These are phyloP conservation scores for Takifugu bimaculatus DNA, from an alignment of 2,113 vertebrate genomes.

Conservation along the genomic window DNA sequence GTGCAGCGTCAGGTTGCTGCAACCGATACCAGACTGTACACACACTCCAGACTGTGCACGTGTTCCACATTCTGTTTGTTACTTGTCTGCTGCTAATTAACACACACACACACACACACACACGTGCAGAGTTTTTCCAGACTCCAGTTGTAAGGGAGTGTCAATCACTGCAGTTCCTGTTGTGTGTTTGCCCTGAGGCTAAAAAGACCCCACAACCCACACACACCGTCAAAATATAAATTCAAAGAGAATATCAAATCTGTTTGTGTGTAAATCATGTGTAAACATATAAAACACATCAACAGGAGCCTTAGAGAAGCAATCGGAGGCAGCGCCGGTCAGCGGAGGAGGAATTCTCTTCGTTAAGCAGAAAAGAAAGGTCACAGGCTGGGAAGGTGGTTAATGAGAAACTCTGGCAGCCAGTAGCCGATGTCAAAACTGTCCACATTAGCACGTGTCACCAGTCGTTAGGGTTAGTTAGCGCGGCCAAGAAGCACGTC, in stretches of 20 bases:
- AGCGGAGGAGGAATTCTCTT: slow-evolving; percentile 25
- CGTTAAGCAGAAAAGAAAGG: slow-evolving; percentile 48
- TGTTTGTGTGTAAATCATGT: neutral
- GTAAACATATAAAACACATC: slow-evolving; percentile 8
- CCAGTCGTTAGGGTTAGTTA: neutral
- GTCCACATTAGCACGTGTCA: slow-evolving; percentile 21
- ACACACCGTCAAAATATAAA: slow-evolving; percentile 2
- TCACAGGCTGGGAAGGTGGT: slow-evolving; percentile 35
- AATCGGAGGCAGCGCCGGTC: slow-evolving; percentile 11
- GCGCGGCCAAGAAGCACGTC: neutral
- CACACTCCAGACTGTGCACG: neutral
- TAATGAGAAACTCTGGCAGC: slow-evolving; percentile 48
- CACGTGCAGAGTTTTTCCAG: slow-evolving; percentile 26
- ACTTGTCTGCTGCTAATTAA: slow-evolving; percentile 33
- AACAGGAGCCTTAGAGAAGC: slow-evolving; percentile 6
- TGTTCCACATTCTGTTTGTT: slow-evolving; percentile 1
- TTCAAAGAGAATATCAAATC: no score
- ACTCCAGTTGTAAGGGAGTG: slow-evolving; percentile 35
- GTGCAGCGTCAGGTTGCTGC: neutral
- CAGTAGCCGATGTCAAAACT: neutral
- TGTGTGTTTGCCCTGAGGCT: slow-evolving; percentile 30
- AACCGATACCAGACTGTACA: neutral
- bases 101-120: slow-evolving; percentile 19
- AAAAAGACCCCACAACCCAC: slow-evolving; percentile 10
- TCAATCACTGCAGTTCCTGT: slow-evolving; percentile 36